Conservation (phyloP, 2,888 invertebrate genomes). For the Lasioglossum oenotherae region DNA sequence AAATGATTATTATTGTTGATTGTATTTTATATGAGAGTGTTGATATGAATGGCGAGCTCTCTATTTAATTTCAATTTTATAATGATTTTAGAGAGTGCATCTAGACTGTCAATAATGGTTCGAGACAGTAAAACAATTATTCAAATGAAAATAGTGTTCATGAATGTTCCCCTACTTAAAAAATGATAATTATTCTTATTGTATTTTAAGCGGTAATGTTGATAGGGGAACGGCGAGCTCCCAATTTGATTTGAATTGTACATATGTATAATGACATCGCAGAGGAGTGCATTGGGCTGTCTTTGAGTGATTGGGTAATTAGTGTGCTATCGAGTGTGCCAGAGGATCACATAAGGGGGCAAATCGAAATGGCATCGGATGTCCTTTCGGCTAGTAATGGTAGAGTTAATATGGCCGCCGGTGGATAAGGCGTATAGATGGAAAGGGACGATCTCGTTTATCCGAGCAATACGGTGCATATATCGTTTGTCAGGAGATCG, state of each 20-base stretch:
- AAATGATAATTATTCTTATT: no score
- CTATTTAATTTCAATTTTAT: no score
- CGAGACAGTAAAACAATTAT: no score
- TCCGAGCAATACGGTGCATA: constrained; percentile 49
- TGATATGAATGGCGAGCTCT: no score
- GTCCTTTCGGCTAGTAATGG: constrained; percentile 38
- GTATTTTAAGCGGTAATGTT: neutral
- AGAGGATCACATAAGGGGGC: neutral
- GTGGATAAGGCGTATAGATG: constrained; percentile 37
- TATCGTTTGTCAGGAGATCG: constrained; percentile 57
- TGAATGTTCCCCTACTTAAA: no score
- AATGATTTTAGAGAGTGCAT: no score
- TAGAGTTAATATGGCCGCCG: constrained; percentile 35
- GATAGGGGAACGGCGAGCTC: neutral
- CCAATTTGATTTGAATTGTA: neutral
- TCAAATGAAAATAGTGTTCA: no score
- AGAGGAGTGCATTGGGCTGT: neutral
- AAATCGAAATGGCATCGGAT: constrained; percentile 28
- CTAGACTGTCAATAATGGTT: no score
- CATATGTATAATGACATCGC: neutral
- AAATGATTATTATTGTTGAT: no score
- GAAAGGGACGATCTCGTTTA: constrained; percentile 53
- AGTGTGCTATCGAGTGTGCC: neutral
- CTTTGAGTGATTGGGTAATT: neutral
- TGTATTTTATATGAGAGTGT: no score